Evolutionary conservation across 2,113 vertebrate species (phyloP).

Genomic region (Siphamia tubifer): DNA sequence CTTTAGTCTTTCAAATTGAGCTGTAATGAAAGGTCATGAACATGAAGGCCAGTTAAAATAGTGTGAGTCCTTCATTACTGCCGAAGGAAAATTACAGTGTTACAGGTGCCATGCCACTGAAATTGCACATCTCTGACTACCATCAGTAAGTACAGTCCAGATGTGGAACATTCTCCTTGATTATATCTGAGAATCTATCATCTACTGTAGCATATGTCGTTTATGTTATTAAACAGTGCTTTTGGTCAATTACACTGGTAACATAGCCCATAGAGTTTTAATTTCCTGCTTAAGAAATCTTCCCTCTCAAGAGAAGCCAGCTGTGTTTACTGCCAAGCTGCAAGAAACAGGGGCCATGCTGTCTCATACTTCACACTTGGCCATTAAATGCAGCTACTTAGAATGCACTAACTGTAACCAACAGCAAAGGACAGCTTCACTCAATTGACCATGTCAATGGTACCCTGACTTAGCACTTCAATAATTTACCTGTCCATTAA

Average conservation of each 20-base stretch:
- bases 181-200: not conserved
- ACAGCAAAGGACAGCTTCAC: conserved; percentile 17
- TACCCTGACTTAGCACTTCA: conserved; percentile 16
- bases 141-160: too few relatives aligned
- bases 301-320: conserved; percentile 36
- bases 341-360: conserved; percentile 55
- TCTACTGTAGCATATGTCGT: too few relatives aligned
- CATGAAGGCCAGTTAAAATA: too few relatives aligned
- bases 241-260: not conserved
- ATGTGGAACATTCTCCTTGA: not conserved
- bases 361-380: conserved; percentile 53
- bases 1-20: too few relatives aligned
- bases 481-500: not conserved
- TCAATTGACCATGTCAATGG: not conserved
- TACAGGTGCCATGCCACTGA: too few relatives aligned
- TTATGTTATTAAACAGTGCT: not conserved
- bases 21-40: too few relatives aligned
- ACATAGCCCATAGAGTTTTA: conserved; percentile 6
- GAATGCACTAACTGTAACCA: conserved; percentile 58
- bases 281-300: conserved; percentile 43
- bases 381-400: conserved; percentile 61
- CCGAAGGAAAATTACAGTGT: too few relatives aligned
- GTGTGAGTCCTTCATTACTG: too few relatives aligned
- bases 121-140: too few relatives aligned
- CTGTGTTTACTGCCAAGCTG: conserved; percentile 55